Evolutionary conservation across 2,888 invertebrate species (phyloP).

Genomic region (Acleris holmiana): DNA sequence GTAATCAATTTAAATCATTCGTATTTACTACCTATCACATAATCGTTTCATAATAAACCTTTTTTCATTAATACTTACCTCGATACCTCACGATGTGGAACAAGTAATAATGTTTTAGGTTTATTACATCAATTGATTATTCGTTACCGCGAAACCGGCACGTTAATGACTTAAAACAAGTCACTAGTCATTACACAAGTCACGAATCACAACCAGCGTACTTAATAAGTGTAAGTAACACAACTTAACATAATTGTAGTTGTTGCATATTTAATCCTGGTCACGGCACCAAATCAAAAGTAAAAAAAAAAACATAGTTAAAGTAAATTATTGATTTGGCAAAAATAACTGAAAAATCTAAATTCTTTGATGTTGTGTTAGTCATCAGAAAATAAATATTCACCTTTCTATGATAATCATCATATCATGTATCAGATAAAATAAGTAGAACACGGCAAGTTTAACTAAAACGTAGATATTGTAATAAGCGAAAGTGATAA

Average conservation of each 20-base stretch:
- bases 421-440: too few relatives aligned
- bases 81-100: background rate
- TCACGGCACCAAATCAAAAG: constrained; percentile 3
- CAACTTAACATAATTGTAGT: constrained; percentile 3
- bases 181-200: constrained; percentile 21
- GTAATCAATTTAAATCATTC: too few relatives aligned
- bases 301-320: background rate
- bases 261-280: constrained; percentile 1
- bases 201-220: constrained; percentile 22
- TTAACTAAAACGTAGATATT: too few relatives aligned
- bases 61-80: background rate
- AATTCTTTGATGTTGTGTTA: too few relatives aligned
- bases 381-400: too few relatives aligned
- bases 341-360: too few relatives aligned
- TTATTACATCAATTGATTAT: constrained; percentile 14
- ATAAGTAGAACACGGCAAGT: too few relatives aligned
- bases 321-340: background rate
- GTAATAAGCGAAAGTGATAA: too few relatives aligned
- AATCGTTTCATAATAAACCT: too few relatives aligned
- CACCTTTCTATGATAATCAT: too few relatives aligned
- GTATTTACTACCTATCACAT: too few relatives aligned
- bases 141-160: constrained; percentile 19
- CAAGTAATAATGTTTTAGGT: constrained; percentile 13
- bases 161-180: constrained; percentile 9
- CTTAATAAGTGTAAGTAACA: constrained; percentile 23